A percentile compares a stretch with the other conserved stretches of the same genome.
These are phyloP conservation scores for Psittacula derbiana DNA, from an alignment of 2,797 vertebrate genomes.

Conservation along the genomic window DNA sequence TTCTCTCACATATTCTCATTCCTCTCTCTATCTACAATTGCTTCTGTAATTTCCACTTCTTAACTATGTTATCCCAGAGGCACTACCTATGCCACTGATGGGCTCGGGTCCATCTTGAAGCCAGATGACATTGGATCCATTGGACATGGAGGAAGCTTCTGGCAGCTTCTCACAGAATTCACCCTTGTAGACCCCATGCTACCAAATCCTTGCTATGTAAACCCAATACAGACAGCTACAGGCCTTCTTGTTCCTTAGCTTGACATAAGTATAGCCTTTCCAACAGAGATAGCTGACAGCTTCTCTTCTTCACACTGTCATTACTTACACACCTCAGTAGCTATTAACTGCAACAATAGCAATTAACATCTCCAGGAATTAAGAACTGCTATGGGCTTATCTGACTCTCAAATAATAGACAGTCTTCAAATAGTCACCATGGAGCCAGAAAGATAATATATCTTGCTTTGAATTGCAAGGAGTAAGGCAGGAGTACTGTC, in stretches of 20 bases:
- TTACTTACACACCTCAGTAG: not conserved
- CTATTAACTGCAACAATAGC: not conserved
- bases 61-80: not conserved
- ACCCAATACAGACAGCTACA: fast-evolving
- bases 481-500: not conserved
- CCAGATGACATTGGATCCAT: not conserved
- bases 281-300: not conserved
- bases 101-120: not conserved
- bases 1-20: not conserved
- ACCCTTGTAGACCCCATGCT: not conserved
- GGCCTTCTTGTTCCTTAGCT: not conserved
- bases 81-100: not conserved
- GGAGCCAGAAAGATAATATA: not conserved
- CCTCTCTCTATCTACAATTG: not conserved
- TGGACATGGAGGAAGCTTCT: not conserved
- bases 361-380: not conserved
- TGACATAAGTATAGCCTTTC: not conserved
- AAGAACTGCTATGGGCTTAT: not conserved
- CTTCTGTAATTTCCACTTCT: not conserved
- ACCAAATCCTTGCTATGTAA: not conserved
- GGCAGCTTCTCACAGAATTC: not conserved
- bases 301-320: not conserved
- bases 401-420: not conserved
- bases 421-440: not conserved
- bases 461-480: not conserved